Base-by-base conservation (phyloP, 2,888 invertebrate species). In the Neria commutata region DNA sequence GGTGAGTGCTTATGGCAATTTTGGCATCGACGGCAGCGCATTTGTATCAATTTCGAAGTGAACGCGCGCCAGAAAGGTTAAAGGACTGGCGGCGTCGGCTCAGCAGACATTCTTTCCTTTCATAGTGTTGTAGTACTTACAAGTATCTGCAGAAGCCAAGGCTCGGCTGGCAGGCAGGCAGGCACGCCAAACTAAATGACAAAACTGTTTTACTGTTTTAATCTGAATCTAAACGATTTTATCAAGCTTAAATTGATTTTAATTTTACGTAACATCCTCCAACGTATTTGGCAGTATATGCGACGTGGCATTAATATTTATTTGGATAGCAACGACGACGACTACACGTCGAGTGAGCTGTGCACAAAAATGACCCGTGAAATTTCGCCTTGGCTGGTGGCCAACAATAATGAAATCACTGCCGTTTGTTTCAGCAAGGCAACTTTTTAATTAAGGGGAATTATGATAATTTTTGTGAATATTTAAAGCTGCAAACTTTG, bases 231-330 rank as follows among this genome's bases (percentile, higher is more conserved):
- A 63, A 67, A 66, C 61, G 67, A 68, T 68, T 68, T 66, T 65
- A 67, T 67, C 66, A 63, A 62, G 61, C 59, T 64, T 61, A 67
- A 67, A 67, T 68, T 68, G 67, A 68, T 67, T 68, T 67, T 60
- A 68, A 67, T 64, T 64, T 64, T 48, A 45, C 48, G 40, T 51
- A n/a, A n/a, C 42, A 49, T 58, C 49, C 33, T 26, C 48, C 63
- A 64, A 63, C 64, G 51, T 49, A 54, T 45, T 59, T 63, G 63
- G 65, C 65, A 63, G 55, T 57, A 56, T 62, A 60, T n/a, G n/a
- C n/a, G n/a, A n/a, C 58, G 52, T 63, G 60, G 55, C 63, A 67
- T 65, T 61, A 67, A 67, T 65, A 61, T 67, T 64, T 65, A 61
- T 63, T 54, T 61, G 56, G 51, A 54, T 54, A 54, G 26, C 54